Evolutionary conservation across 2,888 invertebrate genomes (phyloP).

Genomic region (Epiperipatus broadwayi): DNA sequence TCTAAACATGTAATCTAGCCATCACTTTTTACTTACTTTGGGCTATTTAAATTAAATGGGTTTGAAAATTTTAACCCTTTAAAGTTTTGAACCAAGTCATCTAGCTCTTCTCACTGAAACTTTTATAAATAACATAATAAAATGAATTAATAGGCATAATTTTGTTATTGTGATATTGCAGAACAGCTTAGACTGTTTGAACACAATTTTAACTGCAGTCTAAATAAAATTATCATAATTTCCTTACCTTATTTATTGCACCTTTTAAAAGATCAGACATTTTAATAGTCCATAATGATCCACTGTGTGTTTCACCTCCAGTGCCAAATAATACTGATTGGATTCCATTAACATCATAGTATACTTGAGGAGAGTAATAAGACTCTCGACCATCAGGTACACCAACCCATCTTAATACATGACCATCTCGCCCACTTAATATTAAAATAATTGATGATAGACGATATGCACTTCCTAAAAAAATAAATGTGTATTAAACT

Average conservation of each 20-base stretch:
- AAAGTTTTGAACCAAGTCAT: no score
- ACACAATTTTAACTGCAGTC: no score
- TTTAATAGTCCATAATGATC: conserved; percentile 45
- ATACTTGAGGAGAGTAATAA: conserved; percentile 49
- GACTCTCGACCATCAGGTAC: conserved; percentile 46
- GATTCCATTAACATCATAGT: conserved; percentile 28
- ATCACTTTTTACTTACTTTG: no score
- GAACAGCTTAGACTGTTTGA: no score
- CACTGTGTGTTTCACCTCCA: conserved; percentile 48
- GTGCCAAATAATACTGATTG: conserved; percentile 47
- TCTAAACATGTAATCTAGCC: no score
- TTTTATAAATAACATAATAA: no score
- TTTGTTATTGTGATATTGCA: no score
- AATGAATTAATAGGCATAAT: no score
- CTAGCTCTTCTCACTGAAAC: no score
- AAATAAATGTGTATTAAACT: neutral
- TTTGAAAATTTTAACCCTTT: no score
- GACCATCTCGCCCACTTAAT: conserved; percentile 48
- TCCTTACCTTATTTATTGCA: conserved; percentile 25
- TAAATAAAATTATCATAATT: no score
- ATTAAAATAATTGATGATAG: conserved; percentile 44
- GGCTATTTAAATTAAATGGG: no score
- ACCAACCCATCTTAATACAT: conserved; percentile 37
- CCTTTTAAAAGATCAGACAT: conserved; percentile 33
- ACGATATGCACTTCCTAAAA: conserved; percentile 27